Conservation (phyloP, 2,888 invertebrate genomes). For the Thysanoteuthis rhombus region DNA sequence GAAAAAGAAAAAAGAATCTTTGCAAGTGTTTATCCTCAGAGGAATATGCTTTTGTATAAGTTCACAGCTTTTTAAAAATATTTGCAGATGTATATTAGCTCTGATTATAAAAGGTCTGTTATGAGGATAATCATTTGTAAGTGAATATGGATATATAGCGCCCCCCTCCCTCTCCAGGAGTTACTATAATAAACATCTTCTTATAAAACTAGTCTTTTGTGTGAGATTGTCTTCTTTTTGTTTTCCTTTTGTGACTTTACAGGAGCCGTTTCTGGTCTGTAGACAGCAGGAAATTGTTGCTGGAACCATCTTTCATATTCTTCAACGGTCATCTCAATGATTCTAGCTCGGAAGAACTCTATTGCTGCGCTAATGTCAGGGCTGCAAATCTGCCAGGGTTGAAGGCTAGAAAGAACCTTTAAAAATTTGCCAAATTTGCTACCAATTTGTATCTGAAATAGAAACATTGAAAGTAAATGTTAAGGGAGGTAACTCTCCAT, state of each 20-base stretch:
- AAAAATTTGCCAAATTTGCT: conserved; percentile 66
- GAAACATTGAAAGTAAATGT: background rate
- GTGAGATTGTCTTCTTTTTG: background rate
- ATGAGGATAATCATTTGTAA: too few species aligned
- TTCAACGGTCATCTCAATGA: conserved; percentile 65
- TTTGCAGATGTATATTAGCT: too few species aligned
- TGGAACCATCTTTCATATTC: conserved; percentile 67
- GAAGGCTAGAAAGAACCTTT: conserved; percentile 59
- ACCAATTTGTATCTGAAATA: conserved; percentile 60
- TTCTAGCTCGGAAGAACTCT: conserved; percentile 65
- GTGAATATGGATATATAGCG: too few species aligned
- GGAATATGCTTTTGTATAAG: too few species aligned
- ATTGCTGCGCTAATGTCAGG: conserved; percentile 66
- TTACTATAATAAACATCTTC: too few species aligned
- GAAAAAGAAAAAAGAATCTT: too few species aligned
- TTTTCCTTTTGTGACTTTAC: conserved; percentile 34
- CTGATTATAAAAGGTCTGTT: too few species aligned
- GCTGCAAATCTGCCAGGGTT: conserved; percentile 67
- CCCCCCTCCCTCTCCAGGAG: too few species aligned
- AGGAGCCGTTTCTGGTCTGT: conserved; percentile 61
- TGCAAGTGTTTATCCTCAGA: too few species aligned
- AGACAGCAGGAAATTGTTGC: conserved; percentile 59
- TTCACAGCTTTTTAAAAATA: too few species aligned
- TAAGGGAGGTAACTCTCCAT: background rate
- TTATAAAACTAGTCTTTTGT: background rate